Evolutionary conservation across 1,140 invertebrate genomes (phyloP), one percentile per base, ranked within the genome.

Genomic region (Trachelipus rathkii): DNA sequence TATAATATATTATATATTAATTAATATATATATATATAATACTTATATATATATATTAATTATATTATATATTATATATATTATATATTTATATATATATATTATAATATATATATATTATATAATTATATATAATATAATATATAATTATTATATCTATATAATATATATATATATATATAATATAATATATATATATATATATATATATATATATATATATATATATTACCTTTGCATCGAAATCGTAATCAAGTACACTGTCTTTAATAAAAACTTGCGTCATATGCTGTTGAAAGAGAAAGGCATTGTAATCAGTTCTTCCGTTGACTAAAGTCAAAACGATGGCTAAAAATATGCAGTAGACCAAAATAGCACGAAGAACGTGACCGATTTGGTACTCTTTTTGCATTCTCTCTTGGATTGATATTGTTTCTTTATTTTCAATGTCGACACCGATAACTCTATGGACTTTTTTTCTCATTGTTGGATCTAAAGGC

Each of bases 191-290:
- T 33, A 33, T 33, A 33, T 33, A 33, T 33, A 33, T 33, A 33
- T 33, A 33, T 33, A 33, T 33, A 33, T 33, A 33, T 33, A 33
- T 33, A 33, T 33, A 33, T 33, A 33, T 33, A 33, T 33, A 33
- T 33, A 33, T 33, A 33, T 33, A 33, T 33, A 33, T 33, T n/a
- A 44, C 15, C 60, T 33, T 11, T 75, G 21, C 21, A 44, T n/a
- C 10, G 44, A 23, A 24, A 70, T 44, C 10, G 8, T 43, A 44
- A n/a, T 15, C 10, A 11, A 19, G 44, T 11, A 15, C 10, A 50
- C 78, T 60, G 78, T 87, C 85, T 81, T 78, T 69, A 44, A 88
- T 84, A 78, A 88, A 87, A 0, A 84, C 82, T 45, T 84, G 83
- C 73, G 84, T 82, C 77, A 88, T 44, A 69, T 23, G 43, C 9